Conservation (phyloP, 2,797 vertebrate species). For the Hydrocynus forskahlii region DNA sequence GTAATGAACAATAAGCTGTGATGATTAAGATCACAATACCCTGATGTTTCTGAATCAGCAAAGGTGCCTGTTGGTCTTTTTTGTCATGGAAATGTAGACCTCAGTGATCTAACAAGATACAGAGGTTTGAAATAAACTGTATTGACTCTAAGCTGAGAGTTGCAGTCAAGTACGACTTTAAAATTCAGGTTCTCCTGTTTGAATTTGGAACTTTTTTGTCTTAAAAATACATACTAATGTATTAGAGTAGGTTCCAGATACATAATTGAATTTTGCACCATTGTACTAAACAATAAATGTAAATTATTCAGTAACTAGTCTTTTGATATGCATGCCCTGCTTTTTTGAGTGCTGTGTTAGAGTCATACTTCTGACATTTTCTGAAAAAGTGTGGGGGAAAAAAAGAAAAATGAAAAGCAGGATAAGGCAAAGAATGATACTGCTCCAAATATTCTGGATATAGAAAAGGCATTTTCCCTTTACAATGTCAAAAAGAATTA, state of each 20-base stretch:
- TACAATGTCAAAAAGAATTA: slow-evolving; percentile 23
- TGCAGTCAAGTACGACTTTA: no score
- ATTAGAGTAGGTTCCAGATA: neutral
- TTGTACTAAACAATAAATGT: neutral
- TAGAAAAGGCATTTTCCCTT: slow-evolving; percentile 33
- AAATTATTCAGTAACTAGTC: slow-evolving; percentile 6
- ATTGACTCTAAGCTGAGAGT: neutral
- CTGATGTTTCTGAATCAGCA: neutral
- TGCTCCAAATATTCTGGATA: slow-evolving; percentile 8
- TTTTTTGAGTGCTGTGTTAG: neutral
- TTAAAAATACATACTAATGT: neutral
- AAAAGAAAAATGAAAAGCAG: neutral
- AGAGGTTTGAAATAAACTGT: neutral
- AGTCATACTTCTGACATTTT: slow-evolving; percentile 22
- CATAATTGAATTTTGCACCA: neutral
- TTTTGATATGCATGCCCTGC: slow-evolving; percentile 19
- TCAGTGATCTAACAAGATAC: neutral
- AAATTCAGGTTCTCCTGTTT: no score
- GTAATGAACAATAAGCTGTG: neutral
- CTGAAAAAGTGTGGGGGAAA: slow-evolving; percentile 8
- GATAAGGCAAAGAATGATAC: slow-evolving; percentile 13
- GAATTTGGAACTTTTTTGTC: no score
- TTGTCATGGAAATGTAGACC: neutral
- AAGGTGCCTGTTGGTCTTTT: neutral
- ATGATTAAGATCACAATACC: slow-evolving; percentile 2